Conservation (phyloP, 2,888 invertebrate species). For the Baronia brevicornis region DNA sequence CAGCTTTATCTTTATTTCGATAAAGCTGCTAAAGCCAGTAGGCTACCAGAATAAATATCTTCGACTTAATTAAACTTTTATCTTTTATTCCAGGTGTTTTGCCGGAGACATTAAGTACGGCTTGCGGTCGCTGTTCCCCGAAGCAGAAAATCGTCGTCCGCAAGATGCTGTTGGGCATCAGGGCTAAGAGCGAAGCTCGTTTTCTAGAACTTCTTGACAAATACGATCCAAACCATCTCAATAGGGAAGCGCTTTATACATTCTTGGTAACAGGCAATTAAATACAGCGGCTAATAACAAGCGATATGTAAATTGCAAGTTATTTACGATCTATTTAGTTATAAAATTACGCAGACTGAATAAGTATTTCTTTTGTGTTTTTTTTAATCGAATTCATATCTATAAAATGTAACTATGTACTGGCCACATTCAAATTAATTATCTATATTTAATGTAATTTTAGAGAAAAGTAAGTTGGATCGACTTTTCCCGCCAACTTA, state of each 20-base stretch:
- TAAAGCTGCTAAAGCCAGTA: not conserved
- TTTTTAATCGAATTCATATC: no score
- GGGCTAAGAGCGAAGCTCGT: conserved; percentile 79
- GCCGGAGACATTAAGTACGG: conserved; percentile 80
- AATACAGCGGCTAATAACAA: not conserved
- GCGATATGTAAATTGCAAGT: not conserved
- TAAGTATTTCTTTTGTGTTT: no score
- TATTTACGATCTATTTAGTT: not conserved
- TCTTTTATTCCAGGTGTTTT: conserved; percentile 74
- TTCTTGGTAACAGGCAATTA: conserved; percentile 62
- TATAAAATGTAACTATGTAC: no score
- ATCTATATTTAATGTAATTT: no score
- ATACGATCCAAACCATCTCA: conserved; percentile 81
- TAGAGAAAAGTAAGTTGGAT: no score
- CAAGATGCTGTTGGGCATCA: conserved; percentile 80
- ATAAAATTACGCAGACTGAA: no score
- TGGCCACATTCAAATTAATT: no score
- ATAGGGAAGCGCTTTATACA: conserved; percentile 77
- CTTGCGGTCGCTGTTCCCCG: conserved; percentile 79
- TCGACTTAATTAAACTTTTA: conserved; percentile 7
- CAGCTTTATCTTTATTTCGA: not conserved
- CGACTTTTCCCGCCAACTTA: no score
- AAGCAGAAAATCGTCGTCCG: conserved; percentile 77
- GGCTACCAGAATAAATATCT: not conserved
- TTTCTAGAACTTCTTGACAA: conserved; percentile 81